phyloP scores from a whole-genome alignment of 2,113 vertebrate genomes.

The Megatriorchis doriae region DNA sequence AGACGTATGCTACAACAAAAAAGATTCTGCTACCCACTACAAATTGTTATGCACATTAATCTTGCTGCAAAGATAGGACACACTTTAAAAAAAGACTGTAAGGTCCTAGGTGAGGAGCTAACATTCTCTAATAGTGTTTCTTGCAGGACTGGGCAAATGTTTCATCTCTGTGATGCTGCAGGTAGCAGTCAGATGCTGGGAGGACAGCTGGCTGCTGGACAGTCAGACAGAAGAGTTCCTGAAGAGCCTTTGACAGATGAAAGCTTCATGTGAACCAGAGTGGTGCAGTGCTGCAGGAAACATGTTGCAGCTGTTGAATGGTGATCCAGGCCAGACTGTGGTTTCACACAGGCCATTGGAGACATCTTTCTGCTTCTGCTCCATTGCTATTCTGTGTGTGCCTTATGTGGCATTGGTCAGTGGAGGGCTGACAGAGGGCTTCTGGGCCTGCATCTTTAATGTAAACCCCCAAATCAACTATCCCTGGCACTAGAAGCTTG shows the following conservation, averaged over 20 bases:
- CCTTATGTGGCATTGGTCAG: neutral
- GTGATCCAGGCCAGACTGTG: neutral
- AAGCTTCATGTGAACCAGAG: accelerated
- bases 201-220: neutral
- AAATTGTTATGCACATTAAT: neutral
- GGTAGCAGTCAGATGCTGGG: neutral
- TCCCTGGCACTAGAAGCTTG: neutral
- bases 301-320: neutral
- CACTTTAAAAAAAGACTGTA: neutral
- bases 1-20: neutral
- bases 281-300: neutral
- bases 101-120: neutral
- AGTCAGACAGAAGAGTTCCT: neutral
- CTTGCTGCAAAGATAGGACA: neutral
- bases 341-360: neutral
- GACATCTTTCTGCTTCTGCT: neutral
- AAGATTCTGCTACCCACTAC: neutral
- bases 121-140: neutral
- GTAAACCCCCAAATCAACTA: neutral
- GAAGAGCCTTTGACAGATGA: neutral
- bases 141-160: neutral
- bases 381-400: accelerated
- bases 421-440: neutral
- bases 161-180: neutral
- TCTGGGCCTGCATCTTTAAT: neutral